Base-by-base conservation (phyloP, 2,888 invertebrate genomes). In the Marasmarcha lunaedactyla region DNA sequence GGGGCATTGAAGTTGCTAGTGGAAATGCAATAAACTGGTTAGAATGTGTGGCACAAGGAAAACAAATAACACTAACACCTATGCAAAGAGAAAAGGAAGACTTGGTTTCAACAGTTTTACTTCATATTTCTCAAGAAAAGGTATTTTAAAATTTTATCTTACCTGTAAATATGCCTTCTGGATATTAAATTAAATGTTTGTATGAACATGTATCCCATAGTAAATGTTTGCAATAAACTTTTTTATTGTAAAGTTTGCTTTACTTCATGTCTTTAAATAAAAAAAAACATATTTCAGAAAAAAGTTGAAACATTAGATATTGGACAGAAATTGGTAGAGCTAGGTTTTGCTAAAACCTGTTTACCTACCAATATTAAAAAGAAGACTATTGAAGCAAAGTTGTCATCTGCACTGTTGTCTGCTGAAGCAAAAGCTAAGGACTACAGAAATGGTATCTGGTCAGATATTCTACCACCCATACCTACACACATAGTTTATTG, bases 11-110 rank as follows among this genome's bases (percentile, higher is more conserved):
- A 25, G 57, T 84, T 46, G 76, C 68, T 2, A 79, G 79, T 54
- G 71, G 70, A 1, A 84, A 84, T 70, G 87, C 87, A 40, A 64
- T 87, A 2, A 86, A 77, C 50, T 88, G 88, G 88, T 55, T 88
- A 46, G 86, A 87, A 54, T 81, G 83, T 60, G 74, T 87, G 35
- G 84, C 85, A 7, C 76, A 63, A 48, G 85, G 77, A 13, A 71
- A 81, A 27, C 49, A 71, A 47, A 65, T 87, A 14, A 83, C 74
- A 25, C 56, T 86, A 36, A 72, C 84, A 46, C 87, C 87, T 4
- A 68, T 84, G 30, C 53, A 58, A 15, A 64, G 66, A 54, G 74
- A 77, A 13, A 72, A 76, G 11, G 76, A 84, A 48, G 74, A 74
- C 43, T 63, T 84, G 40, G 64, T 83, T 10, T 79, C 84, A 14